A percentile compares a stretch with the other conserved stretches of the same genome.
Conservation (phyloP, 2,797 vertebrate species). For the Peromyscus aztecus region DNA sequence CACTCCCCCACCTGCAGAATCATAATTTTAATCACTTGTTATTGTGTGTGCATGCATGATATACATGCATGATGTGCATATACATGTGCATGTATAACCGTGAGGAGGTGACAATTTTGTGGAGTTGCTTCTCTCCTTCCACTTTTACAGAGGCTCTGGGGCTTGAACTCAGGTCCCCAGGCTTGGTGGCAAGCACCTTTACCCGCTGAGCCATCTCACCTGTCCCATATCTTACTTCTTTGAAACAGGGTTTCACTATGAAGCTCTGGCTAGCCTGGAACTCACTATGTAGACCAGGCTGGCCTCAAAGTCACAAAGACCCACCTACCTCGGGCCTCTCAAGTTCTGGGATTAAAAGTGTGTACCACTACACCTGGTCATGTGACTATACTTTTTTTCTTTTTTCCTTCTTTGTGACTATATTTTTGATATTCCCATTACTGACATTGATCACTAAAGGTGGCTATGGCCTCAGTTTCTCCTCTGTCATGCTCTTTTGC, state of each 20-base stretch:
- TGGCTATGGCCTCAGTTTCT: background rate
- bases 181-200: background rate
- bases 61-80: background rate
- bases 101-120: background rate
- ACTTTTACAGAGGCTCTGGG: background rate
- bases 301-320: background rate
- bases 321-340: background rate
- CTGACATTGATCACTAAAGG: background rate
- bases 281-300: background rate
- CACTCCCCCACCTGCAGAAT: background rate
- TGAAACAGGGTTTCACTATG: background rate
- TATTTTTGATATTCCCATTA: background rate
- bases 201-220: background rate
- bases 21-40: background rate
- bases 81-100: no score
- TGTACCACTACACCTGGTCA: background rate
- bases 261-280: background rate
- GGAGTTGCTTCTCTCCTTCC: background rate
- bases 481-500: background rate
- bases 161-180: background rate
- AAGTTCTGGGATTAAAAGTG: background rate
- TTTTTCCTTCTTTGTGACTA: background rate
- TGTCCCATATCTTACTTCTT: background rate
- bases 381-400: background rate
- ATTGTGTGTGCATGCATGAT: background rate